Evolutionary conservation across 2,888 invertebrate species (phyloP), one percentile per base, ranked within the genome.

Genomic region (Eupeodes latifasciatus): DNA sequence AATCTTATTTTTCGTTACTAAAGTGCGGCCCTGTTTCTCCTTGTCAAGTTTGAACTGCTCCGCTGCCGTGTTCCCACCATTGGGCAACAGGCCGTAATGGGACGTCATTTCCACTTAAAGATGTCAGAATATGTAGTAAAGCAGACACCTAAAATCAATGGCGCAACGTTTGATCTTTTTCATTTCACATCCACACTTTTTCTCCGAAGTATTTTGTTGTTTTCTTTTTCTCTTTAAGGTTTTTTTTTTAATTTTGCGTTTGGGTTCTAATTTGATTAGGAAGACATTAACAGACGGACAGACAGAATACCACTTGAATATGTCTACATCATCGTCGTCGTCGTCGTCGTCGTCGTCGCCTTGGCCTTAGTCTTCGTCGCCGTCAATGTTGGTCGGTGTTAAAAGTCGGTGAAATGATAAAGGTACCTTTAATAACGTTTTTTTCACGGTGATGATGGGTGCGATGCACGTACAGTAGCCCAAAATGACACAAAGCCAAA

Each of bases 61-160:
- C 59, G 34, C 34, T 14, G 57, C 34, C 14, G 12, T 6, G 1
- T 51, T 9, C 51, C 64, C 59, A 2, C 40, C 57, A 53, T 61
- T 67, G 83, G 72, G 67, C 74, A 57, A 19, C 19, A 57, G 59
- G 59, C 74, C 66, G 81, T 92, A 92, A 92, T 92, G 92, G 92
- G 92, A 92, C 92, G 92, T 92, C 92, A 91, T 91, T 91, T 91
- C 91, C 92, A 92, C 92, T 92, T 92, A 90, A 90, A 90, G 90
- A 91, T 92, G 92, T 92, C 92, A 92, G 90, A 89, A 88, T 89
- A 72, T 90, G 81, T 89, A 85, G 69, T 81, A 83, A 85, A 81
- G 71, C 84, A 88, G 89, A 89, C 89, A 89, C 88, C 88, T 82
- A 78, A 88, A 88, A 88, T 88, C 80, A 85, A 81, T 78, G 88